A percentile compares a stretch with the other conserved stretches of the same genome.
phyloP scores from a whole-genome alignment of 1,140 invertebrate genomes.

The Paramacrobiotus metropolitanus region DNA sequence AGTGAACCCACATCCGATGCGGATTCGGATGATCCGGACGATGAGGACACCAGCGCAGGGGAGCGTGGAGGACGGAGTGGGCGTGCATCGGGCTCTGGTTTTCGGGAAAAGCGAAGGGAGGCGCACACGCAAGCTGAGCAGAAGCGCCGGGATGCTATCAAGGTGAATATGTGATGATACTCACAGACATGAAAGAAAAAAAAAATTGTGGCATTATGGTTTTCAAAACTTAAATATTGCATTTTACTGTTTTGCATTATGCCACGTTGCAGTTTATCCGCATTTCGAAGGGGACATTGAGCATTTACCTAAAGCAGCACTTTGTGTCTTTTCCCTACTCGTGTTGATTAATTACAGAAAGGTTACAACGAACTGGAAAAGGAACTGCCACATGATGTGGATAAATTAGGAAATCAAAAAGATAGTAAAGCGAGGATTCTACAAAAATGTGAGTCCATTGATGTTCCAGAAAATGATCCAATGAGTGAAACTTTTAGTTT shows the following conservation, averaged over 20 bases:
- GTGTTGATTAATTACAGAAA: too few species aligned
- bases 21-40: conserved; percentile 62
- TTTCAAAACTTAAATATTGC: too few species aligned
- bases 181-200: conserved; percentile 14
- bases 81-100: too few species aligned
- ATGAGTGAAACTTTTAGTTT: too few species aligned
- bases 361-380: conserved; percentile 74
- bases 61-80: conserved; percentile 29
- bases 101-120: conserved; percentile 73
- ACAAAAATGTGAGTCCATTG: conserved; percentile 50
- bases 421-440: conserved; percentile 83
- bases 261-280: too few species aligned
- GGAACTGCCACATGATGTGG: conserved; percentile 67
- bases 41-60: conserved; percentile 43
- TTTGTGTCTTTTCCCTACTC: too few species aligned
- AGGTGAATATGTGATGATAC: conserved; percentile 23
- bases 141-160: conserved; percentile 84
- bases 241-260: too few species aligned
- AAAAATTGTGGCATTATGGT: neutral
- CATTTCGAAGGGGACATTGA: too few species aligned
- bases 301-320: too few species aligned
- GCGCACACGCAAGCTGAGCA: conserved; percentile 93
- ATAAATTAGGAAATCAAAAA: conserved; percentile 58
- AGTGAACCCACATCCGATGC: conserved; percentile 7
- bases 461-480: too few species aligned